Evolutionary conservation across 1,140 invertebrate species (phyloP).

Genomic region (Zaprionus vittiger): DNA sequence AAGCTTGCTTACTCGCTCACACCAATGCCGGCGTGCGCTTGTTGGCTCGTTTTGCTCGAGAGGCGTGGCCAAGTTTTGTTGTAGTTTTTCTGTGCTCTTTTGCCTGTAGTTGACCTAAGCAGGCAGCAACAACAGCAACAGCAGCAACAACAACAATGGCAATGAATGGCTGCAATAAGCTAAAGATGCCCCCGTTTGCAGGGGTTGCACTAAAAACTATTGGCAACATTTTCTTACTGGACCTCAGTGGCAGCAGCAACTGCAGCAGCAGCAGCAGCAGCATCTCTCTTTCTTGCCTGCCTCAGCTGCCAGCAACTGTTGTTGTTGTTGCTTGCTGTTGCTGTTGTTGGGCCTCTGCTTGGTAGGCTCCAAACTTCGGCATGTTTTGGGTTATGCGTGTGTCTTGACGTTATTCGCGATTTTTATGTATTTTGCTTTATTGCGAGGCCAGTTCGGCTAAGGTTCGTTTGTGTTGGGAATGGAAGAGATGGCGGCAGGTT

Average conservation of each 20-base stretch:
- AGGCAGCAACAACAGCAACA: slow-evolving; percentile 39
- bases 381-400: slow-evolving; percentile 41
- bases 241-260: slow-evolving; percentile 37
- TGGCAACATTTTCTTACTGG: slow-evolving; percentile 76
- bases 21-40: slow-evolving; percentile 37
- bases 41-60: slow-evolving; percentile 23
- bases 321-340: slow-evolving; percentile 21
- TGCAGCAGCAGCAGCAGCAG: slow-evolving; percentile 31
- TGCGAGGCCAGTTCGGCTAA: background rate
- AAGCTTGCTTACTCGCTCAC: slow-evolving; percentile 69
- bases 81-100: slow-evolving; percentile 77
- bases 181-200: slow-evolving; percentile 55
- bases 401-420: slow-evolving; percentile 54
- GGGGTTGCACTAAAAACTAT: slow-evolving; percentile 70
- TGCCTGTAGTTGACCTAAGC: slow-evolving; percentile 69
- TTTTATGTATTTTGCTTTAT: slow-evolving; percentile 54
- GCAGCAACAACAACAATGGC: slow-evolving; percentile 23
- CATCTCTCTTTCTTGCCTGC: slow-evolving; percentile 64
- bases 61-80: slow-evolving; percentile 69
- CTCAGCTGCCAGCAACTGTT: slow-evolving; percentile 22
- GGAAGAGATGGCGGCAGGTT: background rate
- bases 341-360: slow-evolving; percentile 32
- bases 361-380: slow-evolving; percentile 24
- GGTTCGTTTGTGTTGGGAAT: background rate
- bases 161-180: slow-evolving; percentile 62